Percentiles rank a stretch among this genome's conserved stretches.
phyloP scores from a whole-genome alignment of 92 coral and sea anemone species.

The Pocillopora meandrina region DNA sequence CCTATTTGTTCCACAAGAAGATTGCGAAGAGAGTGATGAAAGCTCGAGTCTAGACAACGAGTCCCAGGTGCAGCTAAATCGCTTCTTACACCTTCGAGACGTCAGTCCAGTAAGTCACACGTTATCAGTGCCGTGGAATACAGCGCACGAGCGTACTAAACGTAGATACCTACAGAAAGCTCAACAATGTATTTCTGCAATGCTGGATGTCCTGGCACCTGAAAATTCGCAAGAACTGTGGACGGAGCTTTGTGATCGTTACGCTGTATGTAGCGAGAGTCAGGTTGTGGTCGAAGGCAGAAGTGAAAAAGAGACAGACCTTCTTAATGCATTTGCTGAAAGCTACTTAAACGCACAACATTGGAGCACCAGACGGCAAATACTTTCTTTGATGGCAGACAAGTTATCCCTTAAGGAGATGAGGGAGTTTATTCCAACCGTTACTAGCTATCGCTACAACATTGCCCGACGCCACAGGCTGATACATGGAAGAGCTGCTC shows the following conservation, averaged over 20 bases:
- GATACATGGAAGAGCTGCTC: slow-evolving; percentile 45
- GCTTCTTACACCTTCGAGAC: slow-evolving; percentile 41
- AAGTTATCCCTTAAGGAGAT: slow-evolving; percentile 24
- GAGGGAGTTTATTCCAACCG: slow-evolving; percentile 37
- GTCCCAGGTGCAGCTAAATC: slow-evolving; percentile 35
- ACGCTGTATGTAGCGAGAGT: slow-evolving; percentile 3
- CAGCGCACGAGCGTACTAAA: slow-evolving; percentile 49
- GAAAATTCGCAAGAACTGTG: slow-evolving; percentile 31
- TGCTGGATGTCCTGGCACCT: slow-evolving; percentile 37
- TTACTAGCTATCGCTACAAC: slow-evolving; percentile 49
- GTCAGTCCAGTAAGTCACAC: slow-evolving; percentile 43
- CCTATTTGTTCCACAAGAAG: slow-evolving; percentile 33
- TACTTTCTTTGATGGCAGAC: slow-evolving; percentile 44
- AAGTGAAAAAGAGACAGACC: slow-evolving; percentile 33
- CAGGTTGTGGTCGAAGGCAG: background rate
- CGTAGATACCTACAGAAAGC: slow-evolving; percentile 46
- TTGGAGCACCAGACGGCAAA: slow-evolving; percentile 52
- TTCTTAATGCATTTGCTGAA: slow-evolving; percentile 45
- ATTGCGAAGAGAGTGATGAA: slow-evolving; percentile 9
- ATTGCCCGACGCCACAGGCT: slow-evolving; percentile 43
- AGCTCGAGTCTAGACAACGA: slow-evolving; percentile 1
- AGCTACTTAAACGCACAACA: slow-evolving; percentile 45
- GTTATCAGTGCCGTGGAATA: slow-evolving; percentile 49
- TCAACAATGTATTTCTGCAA: slow-evolving; percentile 40
- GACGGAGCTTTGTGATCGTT: slow-evolving; percentile 17